A percentile compares a stretch with the other conserved stretches of the same genome.
Evolutionary conservation across 2,888 invertebrate species (phyloP).

Genomic region (Leptopilina syphax): DNA sequence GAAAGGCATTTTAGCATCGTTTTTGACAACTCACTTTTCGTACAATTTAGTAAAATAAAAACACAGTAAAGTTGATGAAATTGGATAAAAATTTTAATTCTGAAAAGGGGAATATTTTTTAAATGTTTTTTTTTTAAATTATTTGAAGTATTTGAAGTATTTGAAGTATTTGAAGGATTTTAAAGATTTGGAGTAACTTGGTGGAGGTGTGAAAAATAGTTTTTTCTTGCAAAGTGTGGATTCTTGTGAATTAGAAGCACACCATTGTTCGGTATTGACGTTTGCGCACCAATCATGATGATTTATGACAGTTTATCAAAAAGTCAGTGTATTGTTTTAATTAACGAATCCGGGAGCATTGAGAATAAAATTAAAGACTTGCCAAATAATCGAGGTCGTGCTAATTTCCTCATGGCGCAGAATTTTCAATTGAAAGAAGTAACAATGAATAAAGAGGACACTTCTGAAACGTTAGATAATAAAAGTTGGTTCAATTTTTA

Average conservation of each 20-base stretch:
- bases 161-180: too few species aligned
- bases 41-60: not conserved
- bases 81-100: not conserved
- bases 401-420: not conserved
- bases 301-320: constrained; percentile 20
- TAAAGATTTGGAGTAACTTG: not conserved
- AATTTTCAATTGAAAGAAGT: not conserved
- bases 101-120: not conserved
- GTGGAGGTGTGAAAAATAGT: not conserved
- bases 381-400: not conserved
- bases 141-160: too few species aligned
- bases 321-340: constrained; percentile 16
- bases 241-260: not conserved
- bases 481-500: constrained; percentile 17
- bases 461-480: not conserved
- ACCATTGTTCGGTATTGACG: not conserved
- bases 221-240: not conserved
- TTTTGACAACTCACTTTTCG: not conserved
- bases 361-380: constrained; percentile 3
- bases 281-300: not conserved
- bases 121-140: too few species aligned
- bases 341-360: constrained; percentile 1
- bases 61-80: not conserved
- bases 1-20: not conserved
- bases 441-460: constrained; percentile 21